phyloP scores from a whole-genome alignment of 1,140 invertebrate species.

The Asobara japonica region DNA sequence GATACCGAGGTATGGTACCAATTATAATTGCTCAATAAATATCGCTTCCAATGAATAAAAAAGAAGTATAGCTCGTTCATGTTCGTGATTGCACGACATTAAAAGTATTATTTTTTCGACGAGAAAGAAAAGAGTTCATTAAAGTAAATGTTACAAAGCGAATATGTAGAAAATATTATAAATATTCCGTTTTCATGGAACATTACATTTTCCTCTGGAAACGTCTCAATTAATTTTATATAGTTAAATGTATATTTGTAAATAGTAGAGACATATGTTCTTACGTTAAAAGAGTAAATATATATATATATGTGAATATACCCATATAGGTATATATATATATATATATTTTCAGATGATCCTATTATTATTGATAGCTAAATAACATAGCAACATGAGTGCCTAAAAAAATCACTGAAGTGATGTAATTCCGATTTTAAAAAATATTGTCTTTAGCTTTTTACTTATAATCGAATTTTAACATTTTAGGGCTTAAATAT shows the following conservation, averaged over 20 bases:
- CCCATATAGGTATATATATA: too few relatives aligned
- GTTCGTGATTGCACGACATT: slow-evolving; percentile 27
- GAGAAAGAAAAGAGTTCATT: background rate
- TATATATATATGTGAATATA: too few relatives aligned
- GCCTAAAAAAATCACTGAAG: too few relatives aligned
- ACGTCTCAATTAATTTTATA: slow-evolving; percentile 26
- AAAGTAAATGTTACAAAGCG: background rate
- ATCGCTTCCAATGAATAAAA: slow-evolving; percentile 51
- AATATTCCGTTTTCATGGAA: background rate
- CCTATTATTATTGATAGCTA: too few relatives aligned
- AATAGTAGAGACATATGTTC: slow-evolving; percentile 27
- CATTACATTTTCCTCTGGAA: slow-evolving; percentile 18
- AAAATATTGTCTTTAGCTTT: too few relatives aligned
- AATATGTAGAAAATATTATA: background rate
- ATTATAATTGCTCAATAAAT: slow-evolving; percentile 59
- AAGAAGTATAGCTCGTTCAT: background rate
- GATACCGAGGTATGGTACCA: background rate
- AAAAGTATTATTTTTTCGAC: slow-evolving; percentile 41
- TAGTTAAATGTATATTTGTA: slow-evolving; percentile 39
- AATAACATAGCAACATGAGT: too few relatives aligned
- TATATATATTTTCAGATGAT: too few relatives aligned
- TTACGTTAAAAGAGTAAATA: background rate
- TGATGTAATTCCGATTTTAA: too few relatives aligned
- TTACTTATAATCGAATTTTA: too few relatives aligned
- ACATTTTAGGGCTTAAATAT: too few relatives aligned